phyloP scores from a whole-genome alignment of 2,797 vertebrate species.

The Propithecus deckenii region DNA sequence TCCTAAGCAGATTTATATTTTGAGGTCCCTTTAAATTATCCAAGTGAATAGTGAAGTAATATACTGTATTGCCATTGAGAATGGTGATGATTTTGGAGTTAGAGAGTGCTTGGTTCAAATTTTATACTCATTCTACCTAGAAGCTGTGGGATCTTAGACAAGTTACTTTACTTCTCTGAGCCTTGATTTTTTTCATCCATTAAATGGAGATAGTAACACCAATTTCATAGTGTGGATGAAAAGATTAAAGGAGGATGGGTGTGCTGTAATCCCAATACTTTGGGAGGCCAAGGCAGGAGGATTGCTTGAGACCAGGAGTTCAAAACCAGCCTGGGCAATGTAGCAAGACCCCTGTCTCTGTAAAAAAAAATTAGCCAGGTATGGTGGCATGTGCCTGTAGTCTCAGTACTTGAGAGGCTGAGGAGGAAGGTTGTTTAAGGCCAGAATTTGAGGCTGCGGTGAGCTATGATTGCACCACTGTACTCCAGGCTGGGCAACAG shows the following conservation, averaged over 20 bases:
- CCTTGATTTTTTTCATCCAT: background rate
- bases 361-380: too few relatives aligned
- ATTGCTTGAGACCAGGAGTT: too few relatives aligned
- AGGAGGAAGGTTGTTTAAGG: too few relatives aligned
- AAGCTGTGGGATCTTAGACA: background rate
- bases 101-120: background rate
- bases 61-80: background rate
- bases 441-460: too few relatives aligned
- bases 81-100: background rate
- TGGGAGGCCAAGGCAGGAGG: too few relatives aligned
- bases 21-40: background rate
- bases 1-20: background rate
- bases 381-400: too few relatives aligned
- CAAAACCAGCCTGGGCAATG: too few relatives aligned
- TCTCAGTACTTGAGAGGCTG: too few relatives aligned
- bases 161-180: background rate
- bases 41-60: background rate
- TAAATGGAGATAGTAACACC: background rate
- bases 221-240: background rate
- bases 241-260: background rate
- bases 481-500: too few relatives aligned
- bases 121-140: background rate
- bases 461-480: too few relatives aligned
- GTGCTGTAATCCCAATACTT: background rate
- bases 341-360: too few relatives aligned